These are phyloP conservation scores for cattle (Bos taurus) DNA, from an alignment of 2,113 vertebrate species.

Conservation along the genomic window DNA sequence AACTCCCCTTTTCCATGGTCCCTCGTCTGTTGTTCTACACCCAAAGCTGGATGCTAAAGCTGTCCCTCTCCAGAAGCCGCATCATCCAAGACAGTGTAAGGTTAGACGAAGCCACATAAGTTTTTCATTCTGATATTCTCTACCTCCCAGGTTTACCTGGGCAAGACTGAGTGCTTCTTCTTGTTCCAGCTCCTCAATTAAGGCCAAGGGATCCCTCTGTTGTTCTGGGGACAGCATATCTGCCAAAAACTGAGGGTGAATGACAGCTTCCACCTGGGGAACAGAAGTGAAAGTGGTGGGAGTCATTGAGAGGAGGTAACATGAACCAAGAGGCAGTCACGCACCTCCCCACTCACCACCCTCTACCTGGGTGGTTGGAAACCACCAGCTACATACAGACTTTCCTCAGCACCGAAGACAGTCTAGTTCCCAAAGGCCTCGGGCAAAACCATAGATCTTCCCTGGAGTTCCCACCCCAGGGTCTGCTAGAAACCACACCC, in stretches of 20 bases:
- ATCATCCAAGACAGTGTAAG: background rate
- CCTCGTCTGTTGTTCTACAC: background rate
- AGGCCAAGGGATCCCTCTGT: constrained; percentile 61
- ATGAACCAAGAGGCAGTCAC: background rate
- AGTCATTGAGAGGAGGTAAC: background rate
- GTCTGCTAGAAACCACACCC: background rate
- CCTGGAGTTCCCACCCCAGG: background rate
- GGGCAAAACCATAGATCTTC: background rate
- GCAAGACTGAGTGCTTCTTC: constrained; percentile 59
- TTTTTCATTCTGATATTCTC: background rate
- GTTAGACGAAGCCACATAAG: background rate
- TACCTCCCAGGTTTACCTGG: constrained; percentile 56
- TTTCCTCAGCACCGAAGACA: background rate
- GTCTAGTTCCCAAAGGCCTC: background rate
- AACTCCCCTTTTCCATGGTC: background rate
- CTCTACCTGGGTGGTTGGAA: background rate
- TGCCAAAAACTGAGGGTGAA: constrained; percentile 71
- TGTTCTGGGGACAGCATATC: constrained; percentile 73
- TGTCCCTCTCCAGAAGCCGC: background rate
- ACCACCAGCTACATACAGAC: background rate
- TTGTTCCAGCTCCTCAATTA: constrained; percentile 65
- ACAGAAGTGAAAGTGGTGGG: background rate
- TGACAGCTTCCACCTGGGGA: constrained; percentile 69
- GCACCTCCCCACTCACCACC: no score
- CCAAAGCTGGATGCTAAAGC: background rate